Conservation (phyloP, 2,113 vertebrate genomes). For the Cinclus cinclus region DNA sequence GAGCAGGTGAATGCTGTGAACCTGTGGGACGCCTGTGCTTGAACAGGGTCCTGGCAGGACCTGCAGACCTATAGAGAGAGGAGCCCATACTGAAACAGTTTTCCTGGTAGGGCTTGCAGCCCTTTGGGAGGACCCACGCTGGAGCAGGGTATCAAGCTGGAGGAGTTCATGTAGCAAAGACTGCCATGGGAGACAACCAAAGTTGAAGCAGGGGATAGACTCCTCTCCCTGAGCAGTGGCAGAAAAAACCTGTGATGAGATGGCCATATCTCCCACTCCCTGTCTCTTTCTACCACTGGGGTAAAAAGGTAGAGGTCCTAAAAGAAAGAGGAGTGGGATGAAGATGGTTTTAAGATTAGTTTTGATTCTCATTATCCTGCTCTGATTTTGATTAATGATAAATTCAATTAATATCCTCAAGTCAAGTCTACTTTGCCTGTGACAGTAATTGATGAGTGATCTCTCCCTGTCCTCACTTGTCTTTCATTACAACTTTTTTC, state of each 20-base stretch:
- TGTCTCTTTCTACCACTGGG: not conserved
- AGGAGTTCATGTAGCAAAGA: not conserved
- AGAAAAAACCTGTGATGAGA: not conserved
- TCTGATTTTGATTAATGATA: not conserved
- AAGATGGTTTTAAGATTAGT: not conserved
- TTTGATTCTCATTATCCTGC: not conserved
- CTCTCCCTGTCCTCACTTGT: not conserved
- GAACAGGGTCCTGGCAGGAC: not conserved
- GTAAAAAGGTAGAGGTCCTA: not conserved
- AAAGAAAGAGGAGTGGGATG: not conserved
- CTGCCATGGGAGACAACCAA: not conserved
- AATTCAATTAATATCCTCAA: not conserved
- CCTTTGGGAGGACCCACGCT: too few relatives aligned
- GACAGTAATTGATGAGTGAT: not conserved
- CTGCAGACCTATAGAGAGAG: not conserved
- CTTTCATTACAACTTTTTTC: not conserved
- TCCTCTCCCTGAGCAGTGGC: not conserved
- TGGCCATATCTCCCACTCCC: not conserved
- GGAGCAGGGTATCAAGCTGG: not conserved
- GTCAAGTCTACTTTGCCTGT: not conserved
- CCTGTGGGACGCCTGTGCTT: not conserved
- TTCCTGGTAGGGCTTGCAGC: accelerated
- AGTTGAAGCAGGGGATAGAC: not conserved
- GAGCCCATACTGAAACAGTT: not conserved
- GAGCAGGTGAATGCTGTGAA: not conserved